Evolutionary conservation across 2,113 vertebrate species (phyloP).

Genomic region (Bubo blakistoni): DNA sequence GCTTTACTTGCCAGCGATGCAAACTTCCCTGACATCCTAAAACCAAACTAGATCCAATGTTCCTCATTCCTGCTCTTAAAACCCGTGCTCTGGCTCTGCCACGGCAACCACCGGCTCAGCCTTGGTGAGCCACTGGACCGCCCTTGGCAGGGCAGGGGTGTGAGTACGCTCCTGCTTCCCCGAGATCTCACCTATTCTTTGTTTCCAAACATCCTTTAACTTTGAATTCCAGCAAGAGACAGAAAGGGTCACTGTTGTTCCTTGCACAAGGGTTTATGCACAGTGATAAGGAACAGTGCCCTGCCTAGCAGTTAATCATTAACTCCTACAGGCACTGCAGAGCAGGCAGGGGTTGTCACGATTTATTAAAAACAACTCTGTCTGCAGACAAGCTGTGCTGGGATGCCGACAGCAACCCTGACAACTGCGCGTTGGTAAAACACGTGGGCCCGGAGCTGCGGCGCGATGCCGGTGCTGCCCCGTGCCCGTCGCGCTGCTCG

Average conservation of each 20-base stretch:
- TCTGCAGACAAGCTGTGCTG: neutral
- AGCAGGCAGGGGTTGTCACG: rapidly evolving
- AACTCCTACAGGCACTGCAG: neutral
- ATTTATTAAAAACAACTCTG: neutral
- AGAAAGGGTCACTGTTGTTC: neutral
- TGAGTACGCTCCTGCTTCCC: neutral
- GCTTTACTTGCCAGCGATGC: neutral
- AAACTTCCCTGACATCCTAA: neutral
- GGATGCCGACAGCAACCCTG: neutral
- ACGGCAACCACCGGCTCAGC: neutral
- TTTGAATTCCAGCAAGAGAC: neutral
- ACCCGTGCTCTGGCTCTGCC: rapidly evolving
- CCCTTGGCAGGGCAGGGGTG: neutral
- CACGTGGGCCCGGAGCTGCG: rapidly evolving
- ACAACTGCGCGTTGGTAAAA: rapidly evolving
- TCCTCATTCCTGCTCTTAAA: neutral
- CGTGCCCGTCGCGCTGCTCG: rapidly evolving
- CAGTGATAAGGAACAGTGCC: rapidly evolving
- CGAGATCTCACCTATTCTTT: rapidly evolving
- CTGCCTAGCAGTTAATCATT: neutral
- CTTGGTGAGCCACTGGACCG: rapidly evolving
- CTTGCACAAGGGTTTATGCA: neutral
- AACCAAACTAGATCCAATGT: rapidly evolving
- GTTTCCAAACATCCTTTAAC: neutral
- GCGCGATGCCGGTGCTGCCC: rapidly evolving